Evolutionary conservation across 2,113 vertebrate genomes (phyloP).

Genomic region (Cebus imitator): DNA sequence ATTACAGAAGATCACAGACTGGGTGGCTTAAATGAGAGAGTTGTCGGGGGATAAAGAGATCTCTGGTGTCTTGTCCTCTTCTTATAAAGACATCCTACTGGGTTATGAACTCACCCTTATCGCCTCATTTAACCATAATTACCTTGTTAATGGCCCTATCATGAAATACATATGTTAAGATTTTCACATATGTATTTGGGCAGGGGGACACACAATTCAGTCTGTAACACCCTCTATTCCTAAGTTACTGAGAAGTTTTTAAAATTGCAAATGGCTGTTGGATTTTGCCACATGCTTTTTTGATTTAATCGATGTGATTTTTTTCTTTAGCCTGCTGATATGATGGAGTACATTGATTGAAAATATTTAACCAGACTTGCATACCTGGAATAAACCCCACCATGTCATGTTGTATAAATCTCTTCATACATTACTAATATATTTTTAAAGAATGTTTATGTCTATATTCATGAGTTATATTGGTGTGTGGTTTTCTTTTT

Average conservation of each 20-base stretch:
- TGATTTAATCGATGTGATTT: not conserved
- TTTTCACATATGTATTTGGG: not conserved
- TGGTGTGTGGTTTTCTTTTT: not conserved
- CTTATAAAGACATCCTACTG: not conserved
- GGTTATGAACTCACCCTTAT: not conserved
- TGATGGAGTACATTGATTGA: not conserved
- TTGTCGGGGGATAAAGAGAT: not conserved
- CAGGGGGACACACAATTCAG: not conserved
- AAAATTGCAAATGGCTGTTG: not conserved
- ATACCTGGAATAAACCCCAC: not conserved
- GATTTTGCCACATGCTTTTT: conserved; percentile 14
- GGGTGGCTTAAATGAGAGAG: not conserved
- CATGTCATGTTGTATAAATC: not conserved
- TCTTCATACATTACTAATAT: not conserved
- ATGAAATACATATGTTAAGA: not conserved
- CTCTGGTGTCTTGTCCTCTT: not conserved
- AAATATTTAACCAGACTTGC: not conserved
- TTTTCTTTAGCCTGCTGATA: conserved; percentile 23
- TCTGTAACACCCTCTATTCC: not conserved
- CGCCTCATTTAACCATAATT: not conserved
- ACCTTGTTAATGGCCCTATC: not conserved
- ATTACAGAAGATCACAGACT: not conserved
- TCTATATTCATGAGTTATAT: not conserved
- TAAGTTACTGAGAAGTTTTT: not conserved
- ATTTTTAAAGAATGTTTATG: not conserved